phyloP scores from a whole-genome alignment of 2,113 vertebrate genomes.

The Pangasianodon gigas region DNA sequence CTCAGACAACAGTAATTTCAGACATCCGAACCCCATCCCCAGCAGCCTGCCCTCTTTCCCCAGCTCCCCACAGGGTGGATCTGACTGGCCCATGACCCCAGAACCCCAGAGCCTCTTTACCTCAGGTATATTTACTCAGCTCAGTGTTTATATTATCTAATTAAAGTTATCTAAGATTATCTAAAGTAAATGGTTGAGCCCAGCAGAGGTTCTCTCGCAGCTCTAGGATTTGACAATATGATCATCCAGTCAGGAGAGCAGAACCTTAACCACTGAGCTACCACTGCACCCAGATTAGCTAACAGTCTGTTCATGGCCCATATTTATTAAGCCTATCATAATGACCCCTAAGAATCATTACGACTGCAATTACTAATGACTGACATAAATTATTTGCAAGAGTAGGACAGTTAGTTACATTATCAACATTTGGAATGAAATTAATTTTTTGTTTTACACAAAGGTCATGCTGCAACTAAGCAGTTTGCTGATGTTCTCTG shows the following conservation, averaged over 20 bases:
- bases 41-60: slow-evolving; percentile 93
- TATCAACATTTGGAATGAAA: background rate
- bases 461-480: background rate
- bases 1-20: slow-evolving; percentile 95
- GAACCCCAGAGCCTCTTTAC: slow-evolving; percentile 99
- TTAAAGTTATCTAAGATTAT: background rate
- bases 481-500: background rate
- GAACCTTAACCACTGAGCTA: background rate
- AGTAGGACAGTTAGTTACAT: background rate
- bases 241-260: background rate
- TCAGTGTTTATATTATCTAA: background rate
- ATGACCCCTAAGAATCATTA: background rate
- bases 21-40: slow-evolving; percentile 96
- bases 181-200: background rate
- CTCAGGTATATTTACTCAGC: slow-evolving; percentile 78
- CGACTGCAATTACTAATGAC: background rate
- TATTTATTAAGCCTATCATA: background rate
- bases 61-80: slow-evolving; percentile 86
- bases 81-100: slow-evolving; percentile 96
- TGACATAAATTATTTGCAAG: background rate
- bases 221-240: background rate
- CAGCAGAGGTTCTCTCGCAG: background rate
- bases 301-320: background rate
- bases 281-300: background rate
- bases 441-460: background rate